Evolutionary conservation across 2,888 invertebrate species (phyloP).

Genomic region (Drosophila nr. perissopoda): DNA sequence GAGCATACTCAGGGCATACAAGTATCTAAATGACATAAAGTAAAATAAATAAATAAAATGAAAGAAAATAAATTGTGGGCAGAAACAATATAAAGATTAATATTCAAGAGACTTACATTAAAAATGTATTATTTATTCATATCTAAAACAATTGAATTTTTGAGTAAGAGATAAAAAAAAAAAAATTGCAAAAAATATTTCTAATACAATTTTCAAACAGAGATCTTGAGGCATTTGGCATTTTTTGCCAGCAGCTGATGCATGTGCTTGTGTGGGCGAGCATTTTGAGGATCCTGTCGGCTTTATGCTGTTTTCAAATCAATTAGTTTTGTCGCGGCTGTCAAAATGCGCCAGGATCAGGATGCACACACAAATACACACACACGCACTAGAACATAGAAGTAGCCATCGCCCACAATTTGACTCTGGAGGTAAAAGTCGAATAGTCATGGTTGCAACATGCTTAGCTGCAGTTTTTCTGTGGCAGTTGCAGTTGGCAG

Average conservation of each 20-base stretch:
- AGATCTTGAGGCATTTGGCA: not conserved
- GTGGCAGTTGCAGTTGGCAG: slow-evolving; percentile 18
- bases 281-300: slow-evolving; percentile 60
- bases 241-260: slow-evolving; percentile 18
- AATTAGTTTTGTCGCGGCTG: slow-evolving; percentile 85
- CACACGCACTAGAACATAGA: not conserved
- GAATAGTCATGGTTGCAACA: slow-evolving; percentile 53
- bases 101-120: not conserved
- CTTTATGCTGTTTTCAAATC: slow-evolving; percentile 83
- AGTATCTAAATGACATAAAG: not conserved
- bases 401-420: slow-evolving; percentile 16
- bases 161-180: not conserved
- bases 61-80: not conserved
- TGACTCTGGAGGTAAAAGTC: slow-evolving; percentile 28
- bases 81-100: not conserved
- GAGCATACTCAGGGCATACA: not conserved
- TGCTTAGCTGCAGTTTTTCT: slow-evolving; percentile 33
- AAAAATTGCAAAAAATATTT: not conserved
- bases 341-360: slow-evolving; percentile 78
- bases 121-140: not conserved
- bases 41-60: not conserved
- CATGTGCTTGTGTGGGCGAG: slow-evolving; percentile 57
- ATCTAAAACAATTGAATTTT: not conserved
- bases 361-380: slow-evolving; percentile 14
- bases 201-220: not conserved